These are phyloP conservation scores for Isichthys henryi DNA, from an alignment of 2,113 vertebrate species.

Conservation along the genomic window DNA sequence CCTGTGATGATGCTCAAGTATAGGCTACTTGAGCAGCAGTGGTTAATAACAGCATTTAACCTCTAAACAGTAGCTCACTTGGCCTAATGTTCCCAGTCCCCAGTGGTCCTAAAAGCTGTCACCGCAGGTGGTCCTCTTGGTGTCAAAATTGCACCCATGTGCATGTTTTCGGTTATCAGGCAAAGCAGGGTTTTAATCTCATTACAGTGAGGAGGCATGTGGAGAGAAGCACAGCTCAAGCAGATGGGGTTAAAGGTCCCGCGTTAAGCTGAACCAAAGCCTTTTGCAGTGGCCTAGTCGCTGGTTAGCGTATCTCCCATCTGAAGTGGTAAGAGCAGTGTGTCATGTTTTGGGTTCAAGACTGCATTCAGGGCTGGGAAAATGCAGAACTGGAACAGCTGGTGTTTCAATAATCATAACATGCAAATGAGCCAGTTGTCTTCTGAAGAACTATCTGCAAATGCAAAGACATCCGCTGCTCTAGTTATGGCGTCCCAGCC, in stretches of 20 bases:
- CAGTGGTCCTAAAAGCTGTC: not conserved
- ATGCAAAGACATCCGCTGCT: not conserved
- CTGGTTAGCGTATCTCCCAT: not conserved
- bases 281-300: not conserved
- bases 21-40: not conserved
- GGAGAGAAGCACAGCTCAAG: not conserved
- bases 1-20: no score
- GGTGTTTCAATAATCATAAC: not conserved
- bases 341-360: not conserved
- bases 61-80: not conserved
- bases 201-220: not conserved
- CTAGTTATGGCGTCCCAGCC: not conserved
- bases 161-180: not conserved
- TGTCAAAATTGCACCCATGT: not conserved
- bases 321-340: not conserved
- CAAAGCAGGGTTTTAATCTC: not conserved
- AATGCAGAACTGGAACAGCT: not conserved
- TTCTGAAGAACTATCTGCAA: not conserved
- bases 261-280: not conserved
- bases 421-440: not conserved
- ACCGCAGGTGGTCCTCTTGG: not conserved
- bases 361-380: not conserved
- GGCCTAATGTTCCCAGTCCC: not conserved
- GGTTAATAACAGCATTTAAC: not conserved
- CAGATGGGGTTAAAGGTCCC: not conserved